Evolutionary conservation across 2,797 vertebrate genomes (phyloP).

Genomic region (Schizopygopsis pylzovi): DNA sequence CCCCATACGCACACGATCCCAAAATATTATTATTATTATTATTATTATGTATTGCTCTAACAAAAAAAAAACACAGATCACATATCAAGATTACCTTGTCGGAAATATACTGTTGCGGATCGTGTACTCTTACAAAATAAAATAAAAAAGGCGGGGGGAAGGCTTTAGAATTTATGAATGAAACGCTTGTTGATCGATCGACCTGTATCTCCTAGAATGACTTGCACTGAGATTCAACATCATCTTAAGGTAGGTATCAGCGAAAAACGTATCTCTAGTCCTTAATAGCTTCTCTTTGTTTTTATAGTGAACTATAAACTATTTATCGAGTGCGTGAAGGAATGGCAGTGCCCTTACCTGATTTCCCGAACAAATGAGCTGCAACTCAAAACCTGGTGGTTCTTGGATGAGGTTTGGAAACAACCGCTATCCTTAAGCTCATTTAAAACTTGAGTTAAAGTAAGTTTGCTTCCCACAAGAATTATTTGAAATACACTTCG

Average conservation of each 20-base stretch:
- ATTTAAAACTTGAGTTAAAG: slow-evolving; percentile 41
- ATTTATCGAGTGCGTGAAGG: neutral
- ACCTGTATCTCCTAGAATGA: slow-evolving; percentile 5
- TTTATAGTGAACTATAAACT: neutral
- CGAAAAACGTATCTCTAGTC: neutral
- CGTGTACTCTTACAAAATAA: neutral
- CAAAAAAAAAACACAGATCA: neutral
- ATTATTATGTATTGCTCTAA: neutral
- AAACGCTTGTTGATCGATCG: slow-evolving; percentile 47
- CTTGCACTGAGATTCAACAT: slow-evolving; percentile 10
- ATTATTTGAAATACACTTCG: slow-evolving; percentile 37
- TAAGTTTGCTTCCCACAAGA: slow-evolving; percentile 46
- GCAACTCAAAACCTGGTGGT: slow-evolving; percentile 48
- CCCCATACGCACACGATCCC: neutral
- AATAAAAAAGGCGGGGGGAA: neutral
- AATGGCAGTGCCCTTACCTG: slow-evolving; percentile 43
- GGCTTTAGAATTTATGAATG: slow-evolving; percentile 34
- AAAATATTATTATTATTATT: neutral
- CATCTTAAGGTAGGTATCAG: neutral
- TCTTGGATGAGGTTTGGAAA: slow-evolving; percentile 44
- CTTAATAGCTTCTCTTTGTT: neutral
- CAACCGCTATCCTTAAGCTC: slow-evolving; percentile 46
- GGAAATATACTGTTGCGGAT: neutral
- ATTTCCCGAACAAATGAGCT: slow-evolving; percentile 56
- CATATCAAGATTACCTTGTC: neutral